Evolutionary conservation across 2,113 vertebrate genomes (phyloP), one percentile per base, ranked within the genome.

Genomic region (Pseudorasbora parva): DNA sequence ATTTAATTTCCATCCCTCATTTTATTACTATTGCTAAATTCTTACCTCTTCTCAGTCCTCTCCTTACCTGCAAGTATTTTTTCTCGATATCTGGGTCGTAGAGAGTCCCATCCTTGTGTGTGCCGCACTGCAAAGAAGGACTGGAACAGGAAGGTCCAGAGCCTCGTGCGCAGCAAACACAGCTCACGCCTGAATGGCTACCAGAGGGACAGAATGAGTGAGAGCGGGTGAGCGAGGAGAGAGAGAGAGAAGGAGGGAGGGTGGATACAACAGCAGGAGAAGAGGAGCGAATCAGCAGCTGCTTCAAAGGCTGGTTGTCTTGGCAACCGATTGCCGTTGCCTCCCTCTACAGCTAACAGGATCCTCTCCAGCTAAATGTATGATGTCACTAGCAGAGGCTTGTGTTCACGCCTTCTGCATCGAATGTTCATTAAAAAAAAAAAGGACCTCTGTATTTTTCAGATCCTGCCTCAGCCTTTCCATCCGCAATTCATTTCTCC

Each of bases 271-370:
- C 37, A 73, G 54, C 68, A 82, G 90, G 87, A 89, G 86, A 86
- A 91, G 88, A 93, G 93, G 90, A 95, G 96, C 96, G 93, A 99
- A 98, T 98, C 96, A 97, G 97, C 96, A 97, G 96, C 96, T 97
- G 97, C 95, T 95, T 93, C 94, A 94, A 96, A 93, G 93, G 93
- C 94, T 93, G 89, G 95, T 97, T 95, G 94, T 96, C 96, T 96
- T 99, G 95, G 97, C 95, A 99, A 99, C 96, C 96, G 94, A 95
- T 95, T 94, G 94, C 96, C 96, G 96, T 90, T 88, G 88, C 86
- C 88, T 62, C 81, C 69, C 85, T 87, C 83, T 78, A 80, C 56
- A 30, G 72, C 94, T 94, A 92, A 94, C 92, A 92, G 95, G 96
- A 95, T 95, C 94, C 93, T 93, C 94, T 96, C 94, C 93, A 89